Evolutionary conservation across 2,113 vertebrate species (phyloP), one percentile per base, ranked within the genome.

Genomic region (Fregata magnificens): DNA sequence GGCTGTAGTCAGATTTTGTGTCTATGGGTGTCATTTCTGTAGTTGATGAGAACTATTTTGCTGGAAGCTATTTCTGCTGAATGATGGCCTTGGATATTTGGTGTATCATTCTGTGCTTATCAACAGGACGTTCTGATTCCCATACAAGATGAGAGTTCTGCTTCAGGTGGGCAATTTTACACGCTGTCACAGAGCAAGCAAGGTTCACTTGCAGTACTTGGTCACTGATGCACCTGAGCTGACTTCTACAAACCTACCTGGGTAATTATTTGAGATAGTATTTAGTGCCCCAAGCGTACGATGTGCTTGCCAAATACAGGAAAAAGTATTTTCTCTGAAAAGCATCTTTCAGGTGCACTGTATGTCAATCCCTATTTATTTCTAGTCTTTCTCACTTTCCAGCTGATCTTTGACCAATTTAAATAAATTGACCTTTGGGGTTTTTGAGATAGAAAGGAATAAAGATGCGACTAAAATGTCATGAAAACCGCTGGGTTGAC

Each of bases 401-500:
- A 72, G 34, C 49, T 86, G 79, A 82, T 92, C 45, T 93, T 83
- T 93, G 88, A 71, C 72, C 90, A 86, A 83, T 93, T 95, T 94
- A 94, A 96, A 96, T 96, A 88, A 93, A 91, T 92, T 96, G 90
- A 95, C 94, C 85, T 96, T 96, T 90, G 90, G 74, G 61, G 15
- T 21, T 95, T 95, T 84, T 90, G 85, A 97, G 79, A 63, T 74
- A 85, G 71, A 61, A 84, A 49, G 71, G 92, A 97, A 90, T 90
- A 92, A 92, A 94, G 82, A 92, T 86, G 84, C 1, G 18, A 95
- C 81, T 93, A 58, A 91, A 97, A 96, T 90, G 95, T 90, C 92
- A 84, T 63, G 79, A 74, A 94, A 90, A 87, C 52, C 0, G 0
- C 61, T 86, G 77, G 69, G 28, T 56, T 92, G 67, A 38, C 93